A percentile compares a stretch with the other conserved stretches of the same genome.
Evolutionary conservation across 2,888 invertebrate species (phyloP).

Genomic region (Sthenelais limicola): DNA sequence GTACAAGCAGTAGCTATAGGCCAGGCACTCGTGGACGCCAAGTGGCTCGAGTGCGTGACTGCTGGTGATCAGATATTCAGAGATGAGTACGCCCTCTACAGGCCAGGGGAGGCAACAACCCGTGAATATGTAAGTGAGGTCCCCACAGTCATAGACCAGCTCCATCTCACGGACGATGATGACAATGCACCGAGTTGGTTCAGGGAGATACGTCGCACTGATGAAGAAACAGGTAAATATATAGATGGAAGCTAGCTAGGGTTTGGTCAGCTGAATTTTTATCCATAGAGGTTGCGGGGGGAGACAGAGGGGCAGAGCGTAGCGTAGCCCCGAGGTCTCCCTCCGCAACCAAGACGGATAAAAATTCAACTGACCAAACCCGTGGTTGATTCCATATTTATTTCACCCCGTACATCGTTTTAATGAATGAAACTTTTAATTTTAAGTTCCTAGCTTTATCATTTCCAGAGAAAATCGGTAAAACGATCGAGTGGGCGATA

Average conservation of each 20-base stretch:
- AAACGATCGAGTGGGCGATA: too few species aligned
- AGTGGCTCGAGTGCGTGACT: slow-evolving; percentile 79
- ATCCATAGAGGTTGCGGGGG: not conserved
- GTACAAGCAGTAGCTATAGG: slow-evolving; percentile 80
- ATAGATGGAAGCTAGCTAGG: not conserved
- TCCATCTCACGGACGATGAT: slow-evolving; percentile 41
- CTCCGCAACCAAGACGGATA: too few species aligned
- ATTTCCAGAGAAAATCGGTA: too few species aligned
- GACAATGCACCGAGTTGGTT: slow-evolving; percentile 79
- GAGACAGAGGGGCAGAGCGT: slow-evolving; percentile 12
- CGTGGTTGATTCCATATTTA: too few species aligned
- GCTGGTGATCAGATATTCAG: slow-evolving; percentile 77
- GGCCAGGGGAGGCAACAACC: slow-evolving; percentile 67
- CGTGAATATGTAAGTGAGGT: slow-evolving; percentile 13
- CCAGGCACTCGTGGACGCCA: slow-evolving; percentile 83
- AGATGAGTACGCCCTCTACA: slow-evolving; percentile 79
- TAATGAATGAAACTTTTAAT: too few species aligned
- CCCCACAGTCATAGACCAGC: slow-evolving; percentile 14
- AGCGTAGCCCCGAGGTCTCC: too few species aligned
- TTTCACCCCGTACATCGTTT: too few species aligned
- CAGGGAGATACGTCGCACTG: slow-evolving; percentile 75
- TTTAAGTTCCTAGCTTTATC: too few species aligned
- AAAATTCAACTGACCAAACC: too few species aligned
- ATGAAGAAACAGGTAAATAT: slow-evolving; percentile 61
- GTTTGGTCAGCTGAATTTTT: not conserved